Evolutionary conservation across 2,113 vertebrate species (phyloP), one percentile per base, ranked within the genome.

Genomic region (Struthio camelus): DNA sequence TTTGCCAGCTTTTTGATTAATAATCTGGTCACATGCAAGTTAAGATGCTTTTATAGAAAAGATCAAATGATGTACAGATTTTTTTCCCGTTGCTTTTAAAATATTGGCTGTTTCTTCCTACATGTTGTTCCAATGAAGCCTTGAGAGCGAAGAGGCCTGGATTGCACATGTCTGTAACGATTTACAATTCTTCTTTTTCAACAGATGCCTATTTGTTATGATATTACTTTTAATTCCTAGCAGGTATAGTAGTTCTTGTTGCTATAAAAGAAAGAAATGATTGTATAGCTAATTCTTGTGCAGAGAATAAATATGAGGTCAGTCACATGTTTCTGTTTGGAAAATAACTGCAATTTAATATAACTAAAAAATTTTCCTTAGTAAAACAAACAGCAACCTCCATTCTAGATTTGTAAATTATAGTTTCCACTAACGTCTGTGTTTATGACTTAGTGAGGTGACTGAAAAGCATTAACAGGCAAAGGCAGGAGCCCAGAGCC

Each of bases 61-160:
- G 23, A 54, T 76, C 28, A 78, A 93, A 96, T 86, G 0, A 82
- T 73, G 34, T 84, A 62, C 90, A 72, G 80, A 42, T 46, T 85
- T 93, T 80, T 88, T 72, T 92, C 73, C 61, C 42, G 5, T 91
- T 95, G 13, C 40, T 93, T 91, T 84, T 89, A 91, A 95, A 89
- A 93, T 95, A 93, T 61, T 90, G 46, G 36, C 85, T 85, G 58
- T 82, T 94, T 58, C 88, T 95, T 94, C 89, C 73, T 95, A 85
- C 94, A 92, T 85, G 59, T 93, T 96, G 83, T 95, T 97, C 71
- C 61, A 96, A 92, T 91, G 96, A 97, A 96, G 40, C 24, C 30
- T 85, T 71, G 59, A 77, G 90, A 93, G 70, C 50, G 58, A 87
- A 71, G 38, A 94, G 48, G 85, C 73, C 85, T 96, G 91, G 81